Conservation (phyloP, 2,113 vertebrate species). For the Ammodytes dubius region DNA sequence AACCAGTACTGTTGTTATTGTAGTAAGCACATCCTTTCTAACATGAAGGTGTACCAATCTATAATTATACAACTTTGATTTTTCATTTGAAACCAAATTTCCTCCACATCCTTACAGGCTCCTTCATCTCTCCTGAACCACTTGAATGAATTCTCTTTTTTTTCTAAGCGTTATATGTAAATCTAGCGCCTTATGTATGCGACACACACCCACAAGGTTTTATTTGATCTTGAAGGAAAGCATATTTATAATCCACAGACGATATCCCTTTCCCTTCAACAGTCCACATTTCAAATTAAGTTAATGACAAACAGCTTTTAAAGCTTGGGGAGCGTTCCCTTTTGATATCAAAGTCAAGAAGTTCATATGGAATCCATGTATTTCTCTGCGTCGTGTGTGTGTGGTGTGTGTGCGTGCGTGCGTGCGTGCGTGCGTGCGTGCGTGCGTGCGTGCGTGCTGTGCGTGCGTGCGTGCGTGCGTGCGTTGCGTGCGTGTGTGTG, state of each 20-base stretch:
- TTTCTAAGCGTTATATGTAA: neutral
- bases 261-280: neutral
- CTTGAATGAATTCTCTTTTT: neutral
- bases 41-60: neutral
- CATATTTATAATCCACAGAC: neutral
- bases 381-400: neutral
- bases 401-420: too few species aligned
- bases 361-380: constrained; percentile 6
- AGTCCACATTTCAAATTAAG: neutral
- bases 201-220: neutral
- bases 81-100: neutral
- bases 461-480: neutral
- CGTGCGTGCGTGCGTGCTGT: too few species aligned
- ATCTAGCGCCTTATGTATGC: neutral
- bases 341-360: constrained; percentile 36
- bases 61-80: neutral
- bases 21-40: neutral
- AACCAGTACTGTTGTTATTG: neutral
- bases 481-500: too few species aligned
- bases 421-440: too few species aligned
- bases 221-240: constrained; percentile 1
- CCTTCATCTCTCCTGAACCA: neutral
- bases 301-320: constrained; percentile 20
- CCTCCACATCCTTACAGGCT: neutral
- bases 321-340: neutral